Evolutionary conservation across 1,140 invertebrate genomes (phyloP).

Genomic region (Aricia agestis): DNA sequence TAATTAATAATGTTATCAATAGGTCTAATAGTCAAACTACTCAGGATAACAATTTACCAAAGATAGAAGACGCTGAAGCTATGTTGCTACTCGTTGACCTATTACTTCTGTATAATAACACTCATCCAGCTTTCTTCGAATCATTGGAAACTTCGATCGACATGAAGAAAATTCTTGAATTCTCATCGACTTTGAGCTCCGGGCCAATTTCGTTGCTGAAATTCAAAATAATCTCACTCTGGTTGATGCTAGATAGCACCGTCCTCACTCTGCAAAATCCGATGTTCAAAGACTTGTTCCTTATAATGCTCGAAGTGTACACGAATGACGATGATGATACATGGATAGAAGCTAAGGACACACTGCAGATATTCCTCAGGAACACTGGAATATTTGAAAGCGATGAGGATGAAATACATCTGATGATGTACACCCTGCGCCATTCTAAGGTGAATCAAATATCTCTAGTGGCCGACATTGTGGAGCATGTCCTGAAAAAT

Average conservation of each 20-base stretch:
- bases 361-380: conserved; percentile 76
- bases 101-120: conserved; percentile 74
- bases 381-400: conserved; percentile 80
- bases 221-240: conserved; percentile 81
- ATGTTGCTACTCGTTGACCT: conserved; percentile 75
- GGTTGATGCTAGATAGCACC: conserved; percentile 77
- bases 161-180: conserved; percentile 69
- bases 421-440: conserved; percentile 78
- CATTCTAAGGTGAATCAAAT: conserved; percentile 46
- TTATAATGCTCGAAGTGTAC: conserved; percentile 78
- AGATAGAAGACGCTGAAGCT: conserved; percentile 53
- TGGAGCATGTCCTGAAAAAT: conserved; percentile 57
- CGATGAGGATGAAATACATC: conserved; percentile 79
- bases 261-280: conserved; percentile 76
- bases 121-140: conserved; percentile 76
- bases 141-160: conserved; percentile 64
- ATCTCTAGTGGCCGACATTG: conserved; percentile 52
- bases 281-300: conserved; percentile 77
- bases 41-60: conserved; percentile 51
- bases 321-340: conserved; percentile 66
- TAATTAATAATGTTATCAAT: conserved; percentile 67
- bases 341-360: conserved; percentile 60
- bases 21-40: conserved; percentile 27
- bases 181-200: conserved; percentile 48
- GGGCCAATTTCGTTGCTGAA: conserved; percentile 74